These are phyloP conservation scores for Oikopleura vanhoeffeni DNA, from an alignment of 23 tunicate species.

Conservation along the genomic window DNA sequence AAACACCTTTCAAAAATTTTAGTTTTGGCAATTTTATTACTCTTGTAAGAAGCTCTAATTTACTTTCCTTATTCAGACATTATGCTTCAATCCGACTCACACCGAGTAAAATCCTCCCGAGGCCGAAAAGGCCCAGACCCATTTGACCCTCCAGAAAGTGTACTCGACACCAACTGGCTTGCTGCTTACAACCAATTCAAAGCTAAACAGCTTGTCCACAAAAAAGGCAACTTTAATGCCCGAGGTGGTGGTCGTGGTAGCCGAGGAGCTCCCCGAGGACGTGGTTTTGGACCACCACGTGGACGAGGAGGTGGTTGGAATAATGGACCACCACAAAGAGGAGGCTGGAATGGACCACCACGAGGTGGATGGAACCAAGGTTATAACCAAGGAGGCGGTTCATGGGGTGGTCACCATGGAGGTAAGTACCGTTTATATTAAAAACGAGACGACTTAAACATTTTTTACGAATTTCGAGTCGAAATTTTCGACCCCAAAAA, in stretches of 20 bases:
- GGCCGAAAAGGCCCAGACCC: slow-evolving; percentile 4
- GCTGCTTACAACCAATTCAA: slow-evolving; percentile 14
- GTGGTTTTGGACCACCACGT: not conserved
- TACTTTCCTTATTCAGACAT: not conserved
- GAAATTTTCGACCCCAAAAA: no score
- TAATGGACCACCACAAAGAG: not conserved
- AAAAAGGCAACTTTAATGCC: not conserved
- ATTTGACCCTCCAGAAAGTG: not conserved
- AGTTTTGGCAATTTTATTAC: no score
- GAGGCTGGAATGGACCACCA: not conserved
- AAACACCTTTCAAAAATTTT: no score
- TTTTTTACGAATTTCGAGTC: no score
- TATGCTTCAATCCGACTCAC: slow-evolving; percentile 5
- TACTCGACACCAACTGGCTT: slow-evolving; percentile 15
- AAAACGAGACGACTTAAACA: not conserved
- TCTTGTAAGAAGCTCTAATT: not conserved
- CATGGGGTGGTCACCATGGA: not conserved
- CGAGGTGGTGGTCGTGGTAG: not conserved
- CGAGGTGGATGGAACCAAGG: not conserved
- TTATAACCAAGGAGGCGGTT: slow-evolving; percentile 5
- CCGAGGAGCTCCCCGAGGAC: not conserved
- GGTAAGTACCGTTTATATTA: not conserved
- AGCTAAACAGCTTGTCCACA: not conserved
- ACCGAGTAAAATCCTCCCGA: not conserved
- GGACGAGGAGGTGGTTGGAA: not conserved